Base-by-base conservation (phyloP, 2,888 invertebrate genomes). In the Leptinotarsa peninsularis region DNA sequence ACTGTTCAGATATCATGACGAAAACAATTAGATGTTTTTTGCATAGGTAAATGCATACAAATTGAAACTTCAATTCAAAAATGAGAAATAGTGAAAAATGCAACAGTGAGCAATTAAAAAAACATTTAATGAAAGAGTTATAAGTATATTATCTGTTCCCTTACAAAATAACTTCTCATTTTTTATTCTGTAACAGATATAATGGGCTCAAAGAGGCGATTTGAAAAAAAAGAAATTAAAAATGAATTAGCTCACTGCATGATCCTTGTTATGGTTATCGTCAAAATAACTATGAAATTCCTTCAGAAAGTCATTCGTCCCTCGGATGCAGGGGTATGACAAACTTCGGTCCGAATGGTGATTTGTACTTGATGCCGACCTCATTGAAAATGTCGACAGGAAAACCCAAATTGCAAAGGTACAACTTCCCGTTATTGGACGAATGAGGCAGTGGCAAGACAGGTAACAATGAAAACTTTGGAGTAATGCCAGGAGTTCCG, bases 341-440 rank as follows among this genome's bases (percentile, higher is more conserved):
- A 89, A 94, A 94, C 89, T 95, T 95, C 73, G 94, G 92, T 72
- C 94, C 94, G 84, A 96, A 97, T 10, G 97, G 97, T 80, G 96
- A 94, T 84, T 93, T 92, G 90, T 96, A 97, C 79, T 91, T 90
- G 78, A 97, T 93, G 73, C 93, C 93, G 81, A 93, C 92, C 83
- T 94, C 93, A 71, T 90, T 89, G 89, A 94, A 96, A 83, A 96
- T 91, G 86, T 92, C 92, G 81, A 91, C 90, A 49, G 97, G 96
- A 85, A 96, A 91, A 81, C 94, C 95, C 84, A 96, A 90, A 90
- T 96, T 95, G 87, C 95, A 95, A 80, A 97, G 91, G 90, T 95
- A 96, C 82, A 96, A 89, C 88, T 94, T 93, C 68, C 95, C 94
- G 84, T 92, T 92, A 82, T 90, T 90, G 76, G 89, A 86, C 75